Evolutionary conservation across 2,888 invertebrate species (phyloP).

Genomic region (Amblyjoppa fuscipennis): DNA sequence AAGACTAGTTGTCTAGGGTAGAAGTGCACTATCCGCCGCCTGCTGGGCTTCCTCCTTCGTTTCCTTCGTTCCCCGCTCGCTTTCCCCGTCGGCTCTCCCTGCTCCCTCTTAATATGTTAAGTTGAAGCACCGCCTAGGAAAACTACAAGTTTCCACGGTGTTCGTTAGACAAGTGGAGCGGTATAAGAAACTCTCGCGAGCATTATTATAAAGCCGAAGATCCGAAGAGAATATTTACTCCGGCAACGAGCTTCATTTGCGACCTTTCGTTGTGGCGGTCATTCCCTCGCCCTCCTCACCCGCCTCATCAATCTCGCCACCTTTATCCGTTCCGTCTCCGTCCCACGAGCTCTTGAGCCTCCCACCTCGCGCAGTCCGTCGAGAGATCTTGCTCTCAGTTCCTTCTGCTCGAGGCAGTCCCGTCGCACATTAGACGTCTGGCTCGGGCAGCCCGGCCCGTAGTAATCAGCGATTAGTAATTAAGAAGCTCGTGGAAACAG

Average conservation of each 20-base stretch:
- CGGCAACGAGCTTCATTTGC: slow-evolving; percentile 1
- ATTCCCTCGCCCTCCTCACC: slow-evolving; percentile 10
- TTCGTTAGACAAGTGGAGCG: slow-evolving; percentile 43
- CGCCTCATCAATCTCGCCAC: slow-evolving; percentile 41
- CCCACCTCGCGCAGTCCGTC: background rate
- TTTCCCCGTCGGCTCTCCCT: background rate
- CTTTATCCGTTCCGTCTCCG: slow-evolving; percentile 14
- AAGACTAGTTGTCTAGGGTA: slow-evolving; percentile 13
- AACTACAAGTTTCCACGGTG: slow-evolving; percentile 50
- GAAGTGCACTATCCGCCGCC: slow-evolving; percentile 39
- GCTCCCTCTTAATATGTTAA: slow-evolving; percentile 61
- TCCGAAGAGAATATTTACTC: slow-evolving; percentile 51
- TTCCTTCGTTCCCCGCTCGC: slow-evolving; percentile 25
- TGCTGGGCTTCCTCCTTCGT: slow-evolving; percentile 38
- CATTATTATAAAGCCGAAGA: slow-evolving; percentile 13
- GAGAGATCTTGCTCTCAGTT: slow-evolving; percentile 41
- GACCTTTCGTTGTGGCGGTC: slow-evolving; percentile 44
- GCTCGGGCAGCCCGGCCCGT: slow-evolving; percentile 14
- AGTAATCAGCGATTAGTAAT: slow-evolving; percentile 66
- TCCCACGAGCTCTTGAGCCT: slow-evolving; percentile 37
- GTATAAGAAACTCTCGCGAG: slow-evolving; percentile 33
- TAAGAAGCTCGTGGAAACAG: slow-evolving; percentile 55
- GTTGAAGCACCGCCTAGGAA: slow-evolving; percentile 46
- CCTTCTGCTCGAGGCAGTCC: slow-evolving; percentile 31
- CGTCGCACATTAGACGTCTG: slow-evolving; percentile 44